Evolutionary conservation across 2,888 invertebrate species (phyloP).

Genomic region (Ochropleura leucogaster): DNA sequence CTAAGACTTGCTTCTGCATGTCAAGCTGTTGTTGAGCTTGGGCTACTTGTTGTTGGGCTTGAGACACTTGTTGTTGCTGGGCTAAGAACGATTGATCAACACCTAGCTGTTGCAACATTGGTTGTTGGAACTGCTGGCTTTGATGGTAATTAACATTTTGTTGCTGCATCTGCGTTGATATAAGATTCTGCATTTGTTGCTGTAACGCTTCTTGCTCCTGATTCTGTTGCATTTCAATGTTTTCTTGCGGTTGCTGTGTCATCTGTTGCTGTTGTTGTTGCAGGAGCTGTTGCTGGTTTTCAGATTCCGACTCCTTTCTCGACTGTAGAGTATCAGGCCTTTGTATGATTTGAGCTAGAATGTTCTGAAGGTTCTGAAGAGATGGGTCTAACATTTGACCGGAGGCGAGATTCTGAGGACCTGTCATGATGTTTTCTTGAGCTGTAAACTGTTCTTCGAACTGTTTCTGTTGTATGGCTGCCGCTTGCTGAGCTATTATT

Average conservation of each 20-base stretch:
- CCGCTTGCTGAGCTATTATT: conserved; percentile 87
- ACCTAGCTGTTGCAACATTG: conserved; percentile 72
- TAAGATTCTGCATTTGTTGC: conserved; percentile 81
- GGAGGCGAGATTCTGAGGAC: conserved; percentile 82
- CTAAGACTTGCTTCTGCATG: conserved; percentile 87
- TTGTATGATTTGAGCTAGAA: conserved; percentile 86
- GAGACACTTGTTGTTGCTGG: conserved; percentile 86
- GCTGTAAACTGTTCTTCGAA: conserved; percentile 82
- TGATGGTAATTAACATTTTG: conserved; percentile 79
- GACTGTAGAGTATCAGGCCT: conserved; percentile 84
- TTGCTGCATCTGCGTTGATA: conserved; percentile 81
- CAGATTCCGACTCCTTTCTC: conserved; percentile 85
- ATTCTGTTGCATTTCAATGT: conserved; percentile 72
- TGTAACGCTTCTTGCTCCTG: conserved; percentile 71
- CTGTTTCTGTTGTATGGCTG: conserved; percentile 87
- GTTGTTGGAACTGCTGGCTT: conserved; percentile 81
- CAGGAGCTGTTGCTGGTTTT: conserved; percentile 75
- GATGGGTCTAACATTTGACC: conserved; percentile 88
- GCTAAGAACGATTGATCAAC: conserved; percentile 83
- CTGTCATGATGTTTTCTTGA: conserved; percentile 81
- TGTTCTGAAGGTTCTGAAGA: conserved; percentile 87
- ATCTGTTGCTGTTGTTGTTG: conserved; percentile 70
- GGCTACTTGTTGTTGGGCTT: conserved; percentile 85
- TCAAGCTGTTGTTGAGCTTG: conserved; percentile 87
- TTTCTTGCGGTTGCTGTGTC: conserved; percentile 73